phyloP scores from a whole-genome alignment of 2,888 invertebrate genomes.

The Perithous albicinctus region DNA sequence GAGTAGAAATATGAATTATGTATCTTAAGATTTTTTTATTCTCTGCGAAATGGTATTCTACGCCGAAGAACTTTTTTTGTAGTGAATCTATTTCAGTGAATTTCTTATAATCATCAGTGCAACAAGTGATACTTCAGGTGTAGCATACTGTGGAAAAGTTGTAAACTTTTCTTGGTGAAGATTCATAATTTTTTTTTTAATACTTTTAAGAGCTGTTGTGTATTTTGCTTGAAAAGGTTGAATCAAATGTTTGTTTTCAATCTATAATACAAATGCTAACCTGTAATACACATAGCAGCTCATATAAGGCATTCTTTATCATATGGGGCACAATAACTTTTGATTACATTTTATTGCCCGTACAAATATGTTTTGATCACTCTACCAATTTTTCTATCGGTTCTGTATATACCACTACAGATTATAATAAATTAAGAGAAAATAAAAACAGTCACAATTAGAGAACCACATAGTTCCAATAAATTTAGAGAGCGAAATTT shows the following conservation, averaged over 20 bases:
- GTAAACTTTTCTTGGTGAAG: slow-evolving; percentile 9
- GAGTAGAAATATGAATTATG: background rate
- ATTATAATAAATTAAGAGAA: too few species aligned
- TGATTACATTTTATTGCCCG: too few species aligned
- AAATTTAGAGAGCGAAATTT: background rate
- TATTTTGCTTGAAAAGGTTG: slow-evolving; percentile 6
- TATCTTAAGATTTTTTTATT: background rate
- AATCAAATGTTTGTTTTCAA: background rate
- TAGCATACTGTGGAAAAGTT: background rate
- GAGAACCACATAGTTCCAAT: background rate
- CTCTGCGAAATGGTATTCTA: background rate
- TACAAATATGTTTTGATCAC: too few species aligned
- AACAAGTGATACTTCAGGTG: slow-evolving; percentile 21
- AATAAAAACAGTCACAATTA: too few species aligned
- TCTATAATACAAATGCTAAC: background rate
- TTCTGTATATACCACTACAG: too few species aligned
- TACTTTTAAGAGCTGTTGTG: background rate
- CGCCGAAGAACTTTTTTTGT: background rate
- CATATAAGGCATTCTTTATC: too few species aligned
- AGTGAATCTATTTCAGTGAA: background rate
- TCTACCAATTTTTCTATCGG: too few species aligned
- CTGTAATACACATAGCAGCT: background rate
- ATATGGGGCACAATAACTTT: too few species aligned
- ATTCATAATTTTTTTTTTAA: background rate
- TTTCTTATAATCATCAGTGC: slow-evolving; percentile 1